phyloP scores from a whole-genome alignment of 2,797 vertebrate species.

The Ispidina lecontei region DNA sequence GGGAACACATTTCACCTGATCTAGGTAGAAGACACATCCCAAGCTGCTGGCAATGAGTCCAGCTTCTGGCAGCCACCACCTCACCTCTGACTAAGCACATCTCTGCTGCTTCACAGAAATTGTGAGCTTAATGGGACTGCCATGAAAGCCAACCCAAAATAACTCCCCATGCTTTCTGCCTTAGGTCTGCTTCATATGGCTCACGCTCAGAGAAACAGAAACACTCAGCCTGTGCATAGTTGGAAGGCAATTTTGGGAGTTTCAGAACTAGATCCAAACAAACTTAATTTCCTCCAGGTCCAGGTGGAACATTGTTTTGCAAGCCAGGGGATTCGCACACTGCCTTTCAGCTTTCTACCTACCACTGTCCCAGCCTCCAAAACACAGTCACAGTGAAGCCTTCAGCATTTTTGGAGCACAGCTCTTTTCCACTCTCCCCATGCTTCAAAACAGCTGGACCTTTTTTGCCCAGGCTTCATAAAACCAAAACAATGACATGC shows the following conservation, averaged over 20 bases:
- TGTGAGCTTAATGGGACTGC: rapidly evolving
- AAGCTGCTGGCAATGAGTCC: rapidly evolving
- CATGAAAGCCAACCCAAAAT: background rate
- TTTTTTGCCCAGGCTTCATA: background rate
- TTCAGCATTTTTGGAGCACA: rapidly evolving
- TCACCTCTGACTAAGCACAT: background rate
- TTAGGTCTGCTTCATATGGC: background rate
- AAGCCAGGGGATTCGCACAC: rapidly evolving
- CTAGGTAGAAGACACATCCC: background rate
- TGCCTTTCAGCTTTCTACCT: background rate
- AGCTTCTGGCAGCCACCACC: background rate
- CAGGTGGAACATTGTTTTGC: background rate
- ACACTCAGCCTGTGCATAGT: background rate
- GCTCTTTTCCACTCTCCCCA: background rate
- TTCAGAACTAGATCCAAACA: background rate
- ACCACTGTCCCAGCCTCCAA: background rate
- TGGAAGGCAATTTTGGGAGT: background rate
- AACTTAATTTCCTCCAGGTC: background rate
- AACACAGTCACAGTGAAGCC: background rate
- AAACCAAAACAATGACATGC: background rate
- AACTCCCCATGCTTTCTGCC: background rate
- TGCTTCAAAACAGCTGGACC: background rate
- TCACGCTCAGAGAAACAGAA: background rate
- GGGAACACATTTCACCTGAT: background rate
- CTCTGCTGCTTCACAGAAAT: background rate